Conservation (phyloP, 2,888 invertebrate genomes). For the Kryphioiulus occultus region DNA sequence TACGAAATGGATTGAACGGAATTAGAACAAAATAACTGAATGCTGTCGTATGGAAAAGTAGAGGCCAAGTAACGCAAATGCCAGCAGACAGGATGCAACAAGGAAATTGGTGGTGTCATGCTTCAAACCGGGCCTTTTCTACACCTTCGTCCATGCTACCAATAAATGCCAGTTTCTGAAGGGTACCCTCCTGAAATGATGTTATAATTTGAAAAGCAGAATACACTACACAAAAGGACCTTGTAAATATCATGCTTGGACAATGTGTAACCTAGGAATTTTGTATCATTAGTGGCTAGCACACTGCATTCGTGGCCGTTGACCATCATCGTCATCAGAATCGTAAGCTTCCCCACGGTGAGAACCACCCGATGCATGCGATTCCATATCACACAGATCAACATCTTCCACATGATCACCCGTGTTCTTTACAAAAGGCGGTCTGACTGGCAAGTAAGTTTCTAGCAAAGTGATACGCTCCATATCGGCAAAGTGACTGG, state of each 20-base stretch:
- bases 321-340: conserved; percentile 72
- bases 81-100: background rate
- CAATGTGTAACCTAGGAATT: background rate
- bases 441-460: conserved; percentile 75
- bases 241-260: background rate
- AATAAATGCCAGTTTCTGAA: background rate
- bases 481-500: conserved; percentile 77
- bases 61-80: background rate
- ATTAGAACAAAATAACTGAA: background rate
- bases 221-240: background rate
- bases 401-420: conserved; percentile 88
- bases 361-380: conserved; percentile 65
- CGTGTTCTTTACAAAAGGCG: conserved; percentile 74
- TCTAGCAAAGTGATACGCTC: conserved; percentile 73
- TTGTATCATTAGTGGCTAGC: conserved; percentile 72
- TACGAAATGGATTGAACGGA: background rate
- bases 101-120: background rate
- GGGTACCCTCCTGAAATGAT: background rate
- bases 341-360: conserved; percentile 75
- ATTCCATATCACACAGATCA: conserved; percentile 77
- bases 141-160: background rate
- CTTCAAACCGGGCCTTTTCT: background rate
- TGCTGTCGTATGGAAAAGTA: background rate
- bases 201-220: conserved; percentile 10
- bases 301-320: conserved; percentile 76